phyloP scores from a whole-genome alignment of 2,113 vertebrate genomes.

The Phrynosoma blainvillii region DNA sequence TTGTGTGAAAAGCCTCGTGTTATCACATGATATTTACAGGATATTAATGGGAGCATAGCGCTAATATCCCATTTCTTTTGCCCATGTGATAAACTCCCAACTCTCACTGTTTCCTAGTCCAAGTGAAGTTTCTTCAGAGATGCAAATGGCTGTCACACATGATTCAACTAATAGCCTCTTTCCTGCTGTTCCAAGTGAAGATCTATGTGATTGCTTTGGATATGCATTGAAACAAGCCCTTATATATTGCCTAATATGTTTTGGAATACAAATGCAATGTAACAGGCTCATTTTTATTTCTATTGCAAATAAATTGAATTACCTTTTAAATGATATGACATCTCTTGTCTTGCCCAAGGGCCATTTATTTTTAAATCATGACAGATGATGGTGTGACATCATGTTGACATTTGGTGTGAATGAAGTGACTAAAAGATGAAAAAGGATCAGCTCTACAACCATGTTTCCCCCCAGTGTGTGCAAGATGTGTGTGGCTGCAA shows the following conservation, averaged over 20 bases:
- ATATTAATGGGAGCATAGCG: too few relatives aligned
- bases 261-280: conserved; percentile 52
- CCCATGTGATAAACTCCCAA: too few relatives aligned
- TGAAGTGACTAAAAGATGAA: conserved; percentile 74
- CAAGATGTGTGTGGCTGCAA: neutral
- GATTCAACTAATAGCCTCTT: neutral
- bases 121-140: neutral
- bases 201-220: conserved; percentile 21
- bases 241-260: conserved; percentile 47
- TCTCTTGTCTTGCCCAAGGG: conserved; percentile 73
- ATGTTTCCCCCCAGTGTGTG: conserved; percentile 41
- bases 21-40: too few relatives aligned
- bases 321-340: conserved; percentile 75
- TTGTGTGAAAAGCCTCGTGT: too few relatives aligned
- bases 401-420: conserved; percentile 77
- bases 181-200: neutral
- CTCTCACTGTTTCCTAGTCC: neutral
- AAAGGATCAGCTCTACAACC: conserved; percentile 49
- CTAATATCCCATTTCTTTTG: too few relatives aligned
- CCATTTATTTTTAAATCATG: conserved; percentile 80
- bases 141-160: neutral
- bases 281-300: conserved; percentile 65
- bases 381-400: conserved; percentile 73
- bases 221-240: conserved; percentile 40
- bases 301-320: conserved; percentile 72